Base-by-base conservation (phyloP, 2,888 invertebrate genomes). In the Spialia ferax region DNA sequence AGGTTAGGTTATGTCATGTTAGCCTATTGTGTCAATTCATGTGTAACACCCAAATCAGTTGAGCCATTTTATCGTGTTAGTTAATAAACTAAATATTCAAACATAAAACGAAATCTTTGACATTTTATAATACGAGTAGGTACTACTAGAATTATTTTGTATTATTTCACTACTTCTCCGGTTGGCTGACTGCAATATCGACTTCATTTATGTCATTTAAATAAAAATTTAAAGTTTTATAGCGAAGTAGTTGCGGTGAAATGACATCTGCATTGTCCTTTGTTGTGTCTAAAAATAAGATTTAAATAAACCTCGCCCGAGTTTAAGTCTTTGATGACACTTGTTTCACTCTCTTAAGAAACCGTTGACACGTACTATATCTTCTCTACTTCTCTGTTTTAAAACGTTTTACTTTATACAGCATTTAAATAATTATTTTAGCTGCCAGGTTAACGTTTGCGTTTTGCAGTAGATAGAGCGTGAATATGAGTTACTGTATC, bases 191-290 rank as follows among this genome's bases (percentile, higher is more conserved):
- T n/a, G n/a, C n/a, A n/a, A n/a, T n/a, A n/a, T n/a, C n/a, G n/a
- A n/a, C n/a, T n/a, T n/a, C n/a, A n/a, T n/a, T n/a, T n/a, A n/a
- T n/a, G n/a, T n/a, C n/a, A n/a, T n/a, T n/a, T n/a, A n/a, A n/a
- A n/a, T n/a, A n/a, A n/a, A n/a, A n/a, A n/a, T n/a, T n/a, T n/a
- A n/a, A n/a, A n/a, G 29, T 42, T 29, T 66, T 42, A 45, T 45
- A 5, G 15, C 55, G 60, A 54, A 54, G 54, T 60, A 55, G 59
- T 20, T 60, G 38, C 45, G 20, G 38, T 45, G 55, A 45, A 29
- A 54, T 60, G 18, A 22, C 45, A 60, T 60, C 66, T 66, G 61
- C 61, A 52, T 23, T 55, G 15, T 55, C 18, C 54, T 29, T 55
- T 55, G 54, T 55, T 55, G 10, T 15, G 35, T 35, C 32, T 56